Conservation (phyloP, 2,113 vertebrate genomes). For the Macaca fascicularis region T2T-MFA8v1.1 NC_088377.1:53377001-53377500, state of each 20-base stretch:
- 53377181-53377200: neutral
- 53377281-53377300: neutral
- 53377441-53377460: neutral
- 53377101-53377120: no score
- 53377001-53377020: no score
- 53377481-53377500: neutral
- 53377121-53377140: rapidly evolving
- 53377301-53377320: neutral
- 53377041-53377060: no score
- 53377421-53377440: neutral
- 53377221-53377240: neutral
- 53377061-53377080: no score
- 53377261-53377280: no score
- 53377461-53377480: neutral
- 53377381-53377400: neutral
- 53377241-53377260: neutral
- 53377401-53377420: neutral
- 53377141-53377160: neutral
- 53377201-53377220: neutral
- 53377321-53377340: neutral
- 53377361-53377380: neutral
- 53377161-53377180: neutral
- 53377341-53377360: neutral
- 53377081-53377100: no score
- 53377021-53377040: no score